Percentiles rank a stretch among this genome's conserved stretches.
Evolutionary conservation across 2,113 vertebrate species (phyloP).

Genomic region (Apteryx mantelli): DNA sequence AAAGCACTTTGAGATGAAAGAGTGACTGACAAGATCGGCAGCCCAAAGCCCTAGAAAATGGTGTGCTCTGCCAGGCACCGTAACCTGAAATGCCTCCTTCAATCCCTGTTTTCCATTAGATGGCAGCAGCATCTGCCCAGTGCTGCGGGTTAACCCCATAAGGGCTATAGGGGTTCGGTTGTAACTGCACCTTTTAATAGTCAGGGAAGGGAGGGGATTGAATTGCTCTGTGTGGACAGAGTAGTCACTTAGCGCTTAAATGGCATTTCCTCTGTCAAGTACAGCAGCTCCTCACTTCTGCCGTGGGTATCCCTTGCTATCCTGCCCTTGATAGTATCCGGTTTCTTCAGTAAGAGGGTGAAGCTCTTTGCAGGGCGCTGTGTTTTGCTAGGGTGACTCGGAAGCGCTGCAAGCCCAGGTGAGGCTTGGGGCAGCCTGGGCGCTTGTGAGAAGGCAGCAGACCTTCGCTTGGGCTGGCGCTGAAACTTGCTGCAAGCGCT

Average conservation of each 20-base stretch:
- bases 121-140: neutral
- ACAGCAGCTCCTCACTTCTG: accelerated
- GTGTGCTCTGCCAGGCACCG: neutral
- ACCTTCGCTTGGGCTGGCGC: neutral
- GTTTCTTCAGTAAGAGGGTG: neutral
- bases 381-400: neutral
- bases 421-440: neutral
- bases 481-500: neutral
- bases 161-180: neutral
- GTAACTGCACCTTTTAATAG: neutral
- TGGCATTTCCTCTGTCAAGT: neutral
- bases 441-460: accelerated
- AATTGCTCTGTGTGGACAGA: too few species aligned
- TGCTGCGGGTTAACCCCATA: neutral
- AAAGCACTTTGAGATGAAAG: neutral
- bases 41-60: neutral
- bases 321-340: neutral
- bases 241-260: neutral
- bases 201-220: neutral
- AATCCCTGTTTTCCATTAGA: neutral
- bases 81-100: neutral
- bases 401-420: neutral
- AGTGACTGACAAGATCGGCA: neutral
- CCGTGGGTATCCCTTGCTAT: neutral
- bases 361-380: accelerated